A percentile compares a stretch with the other conserved stretches of the same genome.
phyloP scores from a whole-genome alignment of 1,140 invertebrate genomes.

The Orchesella cincta region DNA sequence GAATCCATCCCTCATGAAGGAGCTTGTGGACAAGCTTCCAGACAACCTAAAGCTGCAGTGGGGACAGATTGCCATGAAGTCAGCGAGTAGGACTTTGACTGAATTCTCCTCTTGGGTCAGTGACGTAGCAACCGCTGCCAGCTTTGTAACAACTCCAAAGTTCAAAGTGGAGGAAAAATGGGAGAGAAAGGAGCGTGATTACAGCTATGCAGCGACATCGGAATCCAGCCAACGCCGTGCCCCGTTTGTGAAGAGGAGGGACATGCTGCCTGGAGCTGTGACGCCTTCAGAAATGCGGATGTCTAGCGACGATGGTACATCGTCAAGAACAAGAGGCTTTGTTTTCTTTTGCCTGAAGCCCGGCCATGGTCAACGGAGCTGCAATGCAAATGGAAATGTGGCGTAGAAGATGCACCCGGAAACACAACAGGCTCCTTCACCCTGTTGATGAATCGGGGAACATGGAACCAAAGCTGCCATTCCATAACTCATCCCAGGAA shows the following conservation, averaged over 20 bases:
- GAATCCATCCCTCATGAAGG: slow-evolving; percentile 26
- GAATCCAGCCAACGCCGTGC: not conserved
- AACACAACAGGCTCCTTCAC: not conserved
- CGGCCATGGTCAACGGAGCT: not conserved
- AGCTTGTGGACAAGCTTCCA: slow-evolving; percentile 30
- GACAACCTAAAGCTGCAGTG: slow-evolving; percentile 13
- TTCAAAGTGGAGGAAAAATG: too few species aligned
- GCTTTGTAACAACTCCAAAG: not conserved
- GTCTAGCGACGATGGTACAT: not conserved
- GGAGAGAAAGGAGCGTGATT: too few species aligned
- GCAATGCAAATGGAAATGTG: not conserved
- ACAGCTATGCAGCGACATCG: not conserved
- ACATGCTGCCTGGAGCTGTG: not conserved
- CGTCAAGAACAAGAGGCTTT: not conserved
- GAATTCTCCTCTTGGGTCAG: not conserved
- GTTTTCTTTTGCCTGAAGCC: too few species aligned
- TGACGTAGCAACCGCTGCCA: not conserved
- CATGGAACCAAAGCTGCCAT: too few species aligned
- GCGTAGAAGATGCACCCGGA: not conserved
- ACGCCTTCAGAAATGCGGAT: not conserved
- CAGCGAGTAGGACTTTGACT: not conserved
- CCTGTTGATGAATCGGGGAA: too few species aligned
- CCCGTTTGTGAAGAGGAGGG: not conserved
- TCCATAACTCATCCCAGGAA: too few species aligned
- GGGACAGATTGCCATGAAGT: not conserved